phyloP scores from a whole-genome alignment of 2,113 vertebrate species.

The Sula dactylatra region DNA sequence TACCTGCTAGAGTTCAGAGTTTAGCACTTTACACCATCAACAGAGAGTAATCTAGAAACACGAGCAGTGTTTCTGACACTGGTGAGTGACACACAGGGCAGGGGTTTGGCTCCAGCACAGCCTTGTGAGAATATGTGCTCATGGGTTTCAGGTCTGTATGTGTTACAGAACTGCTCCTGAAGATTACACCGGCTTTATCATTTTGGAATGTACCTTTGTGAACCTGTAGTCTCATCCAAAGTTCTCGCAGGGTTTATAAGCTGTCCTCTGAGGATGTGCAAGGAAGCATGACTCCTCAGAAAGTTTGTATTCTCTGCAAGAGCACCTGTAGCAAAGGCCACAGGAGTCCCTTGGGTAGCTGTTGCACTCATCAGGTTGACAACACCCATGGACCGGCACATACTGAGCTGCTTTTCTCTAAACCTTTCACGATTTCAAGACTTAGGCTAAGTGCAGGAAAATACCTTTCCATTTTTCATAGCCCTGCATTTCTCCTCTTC shows the following conservation, averaged over 20 bases:
- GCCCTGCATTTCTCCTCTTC: neutral
- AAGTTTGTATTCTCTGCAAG: neutral
- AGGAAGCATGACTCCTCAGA: neutral
- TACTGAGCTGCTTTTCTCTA: neutral
- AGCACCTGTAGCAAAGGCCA: neutral
- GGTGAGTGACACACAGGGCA: neutral
- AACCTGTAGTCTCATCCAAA: neutral
- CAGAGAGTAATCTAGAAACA: neutral
- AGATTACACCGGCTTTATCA: neutral
- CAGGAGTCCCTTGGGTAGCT: neutral
- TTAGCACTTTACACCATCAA: neutral
- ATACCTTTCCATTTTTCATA: neutral
- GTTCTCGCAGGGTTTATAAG: neutral
- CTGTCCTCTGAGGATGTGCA: neutral
- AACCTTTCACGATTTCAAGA: neutral
- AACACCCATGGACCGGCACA: rapidly evolving
- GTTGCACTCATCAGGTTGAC: neutral
- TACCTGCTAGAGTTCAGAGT: neutral
- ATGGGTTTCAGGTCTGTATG: neutral
- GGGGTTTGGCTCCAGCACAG: neutral
- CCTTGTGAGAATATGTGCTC: neutral
- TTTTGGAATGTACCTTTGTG: neutral
- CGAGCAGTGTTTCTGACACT: neutral
- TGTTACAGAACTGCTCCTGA: neutral
- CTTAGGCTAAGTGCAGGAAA: neutral